These are phyloP conservation scores for Chionoecetes opilio DNA, from an alignment of 1,140 invertebrate species.

Conservation along the genomic window DNA sequence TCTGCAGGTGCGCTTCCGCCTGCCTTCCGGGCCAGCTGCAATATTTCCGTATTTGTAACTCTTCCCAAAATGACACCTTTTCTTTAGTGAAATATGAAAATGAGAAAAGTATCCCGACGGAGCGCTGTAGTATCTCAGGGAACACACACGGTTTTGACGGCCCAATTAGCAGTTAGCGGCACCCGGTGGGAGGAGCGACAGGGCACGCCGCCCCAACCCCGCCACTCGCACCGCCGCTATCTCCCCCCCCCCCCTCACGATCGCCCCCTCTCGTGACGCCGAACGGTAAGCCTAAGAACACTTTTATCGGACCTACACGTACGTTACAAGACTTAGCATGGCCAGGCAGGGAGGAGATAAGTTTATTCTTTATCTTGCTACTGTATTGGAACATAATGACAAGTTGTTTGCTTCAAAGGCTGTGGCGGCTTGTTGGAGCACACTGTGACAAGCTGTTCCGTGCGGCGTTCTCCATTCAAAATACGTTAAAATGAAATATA, in stretches of 20 bases:
- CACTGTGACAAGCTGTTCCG: too few relatives aligned
- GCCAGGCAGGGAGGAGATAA: too few relatives aligned
- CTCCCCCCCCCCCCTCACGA: neutral
- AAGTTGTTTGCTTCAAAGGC: too few relatives aligned
- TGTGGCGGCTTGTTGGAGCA: too few relatives aligned
- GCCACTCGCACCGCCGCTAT: neutral
- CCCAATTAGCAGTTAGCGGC: slow-evolving; percentile 25
- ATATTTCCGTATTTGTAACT: slow-evolving; percentile 30
- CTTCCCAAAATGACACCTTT: slow-evolving; percentile 6
- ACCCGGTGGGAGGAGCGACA: slow-evolving; percentile 1
- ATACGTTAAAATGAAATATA: too few relatives aligned
- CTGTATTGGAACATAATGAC: too few relatives aligned
- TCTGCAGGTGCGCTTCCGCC: neutral
- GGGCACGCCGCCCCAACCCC: neutral
- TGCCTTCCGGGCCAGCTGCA: neutral
- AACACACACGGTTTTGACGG: slow-evolving; percentile 27
- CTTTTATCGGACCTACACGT: too few relatives aligned
- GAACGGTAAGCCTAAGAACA: neutral
- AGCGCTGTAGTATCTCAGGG: slow-evolving; percentile 25
- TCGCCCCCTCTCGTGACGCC: neutral
- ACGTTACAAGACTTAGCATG: too few relatives aligned
- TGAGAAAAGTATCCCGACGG: slow-evolving; percentile 18
- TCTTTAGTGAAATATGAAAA: slow-evolving; percentile 31
- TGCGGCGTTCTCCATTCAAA: too few relatives aligned
- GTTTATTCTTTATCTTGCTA: too few relatives aligned